phyloP scores from a whole-genome alignment of 2,113 vertebrate species.

The Psammodynastes pulverulentus region DNA sequence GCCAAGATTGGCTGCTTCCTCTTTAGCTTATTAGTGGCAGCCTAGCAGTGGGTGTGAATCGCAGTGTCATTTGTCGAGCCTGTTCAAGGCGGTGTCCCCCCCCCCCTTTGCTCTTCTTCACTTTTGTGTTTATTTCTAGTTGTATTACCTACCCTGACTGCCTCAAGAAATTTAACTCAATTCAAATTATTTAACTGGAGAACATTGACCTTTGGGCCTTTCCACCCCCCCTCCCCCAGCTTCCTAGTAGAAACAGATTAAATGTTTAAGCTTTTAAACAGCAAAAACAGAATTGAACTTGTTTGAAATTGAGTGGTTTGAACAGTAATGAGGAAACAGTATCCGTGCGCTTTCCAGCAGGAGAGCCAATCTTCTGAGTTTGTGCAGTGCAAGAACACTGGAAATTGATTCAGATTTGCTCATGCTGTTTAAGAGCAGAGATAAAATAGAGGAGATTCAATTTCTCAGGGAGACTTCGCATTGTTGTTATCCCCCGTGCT shows the following conservation, averaged over 20 bases:
- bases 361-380: constrained; percentile 39
- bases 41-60: constrained; percentile 87
- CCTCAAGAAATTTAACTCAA: constrained; percentile 50
- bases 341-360: constrained; percentile 52
- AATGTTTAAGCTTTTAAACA: constrained; percentile 55
- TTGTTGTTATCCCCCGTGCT: constrained; percentile 37
- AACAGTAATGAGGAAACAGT: constrained; percentile 48
- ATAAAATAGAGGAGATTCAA: constrained; percentile 51
- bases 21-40: constrained; percentile 85
- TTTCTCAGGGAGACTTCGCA: constrained; percentile 45
- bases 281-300: constrained; percentile 44
- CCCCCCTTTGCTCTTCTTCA: constrained; percentile 57
- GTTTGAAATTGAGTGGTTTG: constrained; percentile 55
- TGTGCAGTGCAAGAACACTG: constrained; percentile 22
- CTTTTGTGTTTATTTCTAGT: constrained; percentile 62
- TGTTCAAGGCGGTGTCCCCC: constrained; percentile 57
- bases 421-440: constrained; percentile 45
- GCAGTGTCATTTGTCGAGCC: constrained; percentile 82
- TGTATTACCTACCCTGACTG: constrained; percentile 52
- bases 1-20: constrained; percentile 93
- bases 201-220: constrained; percentile 43
- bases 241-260: constrained; percentile 51
- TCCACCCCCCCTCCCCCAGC: background rate
- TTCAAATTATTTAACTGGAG: constrained; percentile 49
- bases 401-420: constrained; percentile 55